Evolutionary conservation across 2,797 vertebrate genomes (phyloP).

Genomic region (Bradypus variegatus): DNA sequence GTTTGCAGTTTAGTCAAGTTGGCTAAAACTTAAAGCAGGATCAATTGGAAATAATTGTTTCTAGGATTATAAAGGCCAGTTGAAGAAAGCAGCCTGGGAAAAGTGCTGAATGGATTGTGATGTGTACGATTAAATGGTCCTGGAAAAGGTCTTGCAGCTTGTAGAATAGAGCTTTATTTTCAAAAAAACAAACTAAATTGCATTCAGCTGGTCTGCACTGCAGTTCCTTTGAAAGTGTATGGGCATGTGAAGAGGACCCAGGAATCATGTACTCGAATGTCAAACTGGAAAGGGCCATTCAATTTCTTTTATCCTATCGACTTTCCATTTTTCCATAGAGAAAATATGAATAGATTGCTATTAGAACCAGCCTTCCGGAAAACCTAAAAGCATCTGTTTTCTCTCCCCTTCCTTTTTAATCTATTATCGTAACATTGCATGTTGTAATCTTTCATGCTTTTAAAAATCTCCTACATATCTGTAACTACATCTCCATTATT

Average conservation of each 20-base stretch:
- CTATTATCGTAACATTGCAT: background rate
- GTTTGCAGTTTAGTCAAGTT: background rate
- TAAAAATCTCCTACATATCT: background rate
- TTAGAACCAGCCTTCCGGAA: background rate
- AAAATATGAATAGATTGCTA: background rate
- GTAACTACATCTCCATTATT: background rate
- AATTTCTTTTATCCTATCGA: background rate
- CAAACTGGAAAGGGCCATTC: background rate
- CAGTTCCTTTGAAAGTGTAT: background rate
- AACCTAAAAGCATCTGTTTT: background rate
- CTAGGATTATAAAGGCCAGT: background rate
- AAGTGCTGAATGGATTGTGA: background rate
- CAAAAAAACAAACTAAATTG: background rate
- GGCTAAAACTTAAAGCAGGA: slow-evolving; percentile 21
- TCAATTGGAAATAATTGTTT: slow-evolving; percentile 28
- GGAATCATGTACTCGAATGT: background rate
- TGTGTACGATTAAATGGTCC: background rate
- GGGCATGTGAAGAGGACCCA: background rate
- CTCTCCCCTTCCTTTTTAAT: background rate
- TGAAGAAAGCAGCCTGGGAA: background rate
- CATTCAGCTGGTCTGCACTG: background rate
- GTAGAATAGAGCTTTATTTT: background rate
- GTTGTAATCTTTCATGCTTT: background rate
- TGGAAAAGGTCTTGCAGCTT: background rate
- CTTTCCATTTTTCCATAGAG: background rate